Evolutionary conservation across 1,140 invertebrate species (phyloP).

Genomic region (fruit fly (Drosophila melanogaster)): DNA sequence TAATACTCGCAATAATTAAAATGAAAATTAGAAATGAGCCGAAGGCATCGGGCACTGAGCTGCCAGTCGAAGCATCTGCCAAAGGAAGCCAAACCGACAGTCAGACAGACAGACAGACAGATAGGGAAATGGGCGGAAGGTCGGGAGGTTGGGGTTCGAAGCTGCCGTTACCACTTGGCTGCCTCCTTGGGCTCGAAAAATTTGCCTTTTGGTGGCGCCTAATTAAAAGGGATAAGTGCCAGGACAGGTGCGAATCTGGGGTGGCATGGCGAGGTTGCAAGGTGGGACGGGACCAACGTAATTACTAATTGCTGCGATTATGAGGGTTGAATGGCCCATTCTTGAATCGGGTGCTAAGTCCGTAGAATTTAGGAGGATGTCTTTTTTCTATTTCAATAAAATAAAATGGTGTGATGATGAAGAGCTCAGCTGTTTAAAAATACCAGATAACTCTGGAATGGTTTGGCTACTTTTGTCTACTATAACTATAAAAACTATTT

Average conservation of each 20-base stretch:
- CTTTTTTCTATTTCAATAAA: background rate
- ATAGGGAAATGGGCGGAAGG: background rate
- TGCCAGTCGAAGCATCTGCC: slow-evolving; percentile 61
- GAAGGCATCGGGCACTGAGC: slow-evolving; percentile 28
- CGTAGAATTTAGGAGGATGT: background rate
- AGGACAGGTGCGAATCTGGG: slow-evolving; percentile 69
- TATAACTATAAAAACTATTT: too few relatives aligned
- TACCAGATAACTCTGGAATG: too few relatives aligned
- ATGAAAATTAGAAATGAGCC: slow-evolving; percentile 76
- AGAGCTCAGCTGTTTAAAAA: too few relatives aligned
- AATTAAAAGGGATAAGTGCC: slow-evolving; percentile 79
- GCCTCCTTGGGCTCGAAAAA: slow-evolving; percentile 47
- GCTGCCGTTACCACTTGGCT: slow-evolving; percentile 44
- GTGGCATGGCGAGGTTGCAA: slow-evolving; percentile 5
- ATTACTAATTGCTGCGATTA: slow-evolving; percentile 81
- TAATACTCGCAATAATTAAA: slow-evolving; percentile 81
- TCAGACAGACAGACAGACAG: background rate
- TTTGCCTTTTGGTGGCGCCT: slow-evolving; percentile 75
- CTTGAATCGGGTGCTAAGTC: slow-evolving; percentile 17
- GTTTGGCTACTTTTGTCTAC: too few relatives aligned
- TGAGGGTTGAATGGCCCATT: slow-evolving; percentile 20
- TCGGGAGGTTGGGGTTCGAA: background rate
- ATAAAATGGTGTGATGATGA: background rate
- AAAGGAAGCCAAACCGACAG: slow-evolving; percentile 42
- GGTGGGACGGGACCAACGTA: slow-evolving; percentile 40